phyloP scores from a whole-genome alignment of 2,888 invertebrate species.

The Drosophila infuscata region DNA sequence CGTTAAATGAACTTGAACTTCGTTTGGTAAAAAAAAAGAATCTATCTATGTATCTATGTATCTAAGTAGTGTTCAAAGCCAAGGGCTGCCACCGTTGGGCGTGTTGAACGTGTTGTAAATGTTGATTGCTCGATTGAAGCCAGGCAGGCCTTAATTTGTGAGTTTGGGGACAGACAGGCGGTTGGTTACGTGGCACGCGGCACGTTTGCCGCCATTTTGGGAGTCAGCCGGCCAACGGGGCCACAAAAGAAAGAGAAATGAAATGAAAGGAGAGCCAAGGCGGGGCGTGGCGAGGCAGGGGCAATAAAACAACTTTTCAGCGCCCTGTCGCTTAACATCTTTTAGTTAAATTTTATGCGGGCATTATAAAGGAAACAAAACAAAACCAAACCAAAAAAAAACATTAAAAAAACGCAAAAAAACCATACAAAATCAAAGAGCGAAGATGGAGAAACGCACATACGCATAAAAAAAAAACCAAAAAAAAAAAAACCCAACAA shows the following conservation, averaged over 20 bases:
- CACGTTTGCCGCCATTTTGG: constrained; percentile 63
- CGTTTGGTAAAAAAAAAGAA: constrained; percentile 53
- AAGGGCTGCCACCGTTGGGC: constrained; percentile 54
- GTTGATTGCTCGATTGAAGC: constrained; percentile 33
- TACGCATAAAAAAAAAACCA: constrained; percentile 47
- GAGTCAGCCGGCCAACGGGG: constrained; percentile 19
- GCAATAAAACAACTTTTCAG: constrained; percentile 59
- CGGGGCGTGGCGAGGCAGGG: constrained; percentile 3
- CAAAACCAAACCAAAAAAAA: constrained; percentile 23
- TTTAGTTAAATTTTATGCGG: constrained; percentile 73
- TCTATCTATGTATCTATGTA: neutral
- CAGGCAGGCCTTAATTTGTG: constrained; percentile 12
- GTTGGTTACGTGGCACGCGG: constrained; percentile 66
- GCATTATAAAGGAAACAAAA: constrained; percentile 55
- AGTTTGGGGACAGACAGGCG: constrained; percentile 6
- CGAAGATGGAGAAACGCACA: constrained; percentile 56
- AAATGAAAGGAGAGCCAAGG: constrained; percentile 22
- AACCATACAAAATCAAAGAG: constrained; percentile 64
- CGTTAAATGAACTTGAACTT: constrained; percentile 80
- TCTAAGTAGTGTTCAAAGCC: constrained; percentile 37
- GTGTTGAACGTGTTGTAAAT: constrained; percentile 66
- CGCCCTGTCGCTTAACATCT: constrained; percentile 47
- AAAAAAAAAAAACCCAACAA: constrained; percentile 39
- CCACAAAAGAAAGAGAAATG: constrained; percentile 73
- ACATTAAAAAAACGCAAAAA: constrained; percentile 35